A percentile compares a stretch with the other conserved stretches of the same genome.
Evolutionary conservation across 1,140 invertebrate species (phyloP).

Genomic region (Grapholita molesta): DNA sequence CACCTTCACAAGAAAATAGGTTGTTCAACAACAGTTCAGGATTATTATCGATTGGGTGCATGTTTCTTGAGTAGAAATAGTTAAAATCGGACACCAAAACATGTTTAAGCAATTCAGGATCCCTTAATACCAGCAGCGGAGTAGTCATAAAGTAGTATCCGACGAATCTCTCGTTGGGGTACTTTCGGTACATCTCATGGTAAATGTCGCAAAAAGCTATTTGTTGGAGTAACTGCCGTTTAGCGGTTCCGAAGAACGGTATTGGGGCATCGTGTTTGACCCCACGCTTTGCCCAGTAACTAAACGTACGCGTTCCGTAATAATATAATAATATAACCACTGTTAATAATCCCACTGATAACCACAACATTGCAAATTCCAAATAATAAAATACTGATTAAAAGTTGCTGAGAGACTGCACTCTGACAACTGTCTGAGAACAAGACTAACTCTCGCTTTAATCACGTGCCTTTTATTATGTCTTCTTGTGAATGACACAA

Average conservation of each 20-base stretch:
- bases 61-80: neutral
- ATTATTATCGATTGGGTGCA: neutral
- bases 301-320: slow-evolving; percentile 30
- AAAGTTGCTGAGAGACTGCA: too few relatives aligned
- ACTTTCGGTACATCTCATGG: slow-evolving; percentile 28
- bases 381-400: neutral
- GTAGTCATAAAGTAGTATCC: slow-evolving; percentile 55
- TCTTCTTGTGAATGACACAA: too few relatives aligned
- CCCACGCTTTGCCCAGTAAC: slow-evolving; percentile 72
- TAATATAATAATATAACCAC: neutral
- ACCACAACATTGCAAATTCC: neutral
- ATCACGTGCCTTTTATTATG: too few relatives aligned
- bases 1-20: slow-evolving; percentile 2
- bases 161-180: slow-evolving; percentile 32
- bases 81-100: neutral
- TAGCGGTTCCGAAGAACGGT: slow-evolving; percentile 53
- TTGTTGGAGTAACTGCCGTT: slow-evolving; percentile 18
- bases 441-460: too few relatives aligned
- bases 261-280: slow-evolving; percentile 49
- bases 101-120: neutral
- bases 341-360: neutral
- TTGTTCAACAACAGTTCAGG: neutral
- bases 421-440: too few relatives aligned
- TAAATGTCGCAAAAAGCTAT: slow-evolving; percentile 21
- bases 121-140: slow-evolving; percentile 48